Conservation (phyloP, 2,113 vertebrate genomes). For the Cinclus mexicanus region DNA sequence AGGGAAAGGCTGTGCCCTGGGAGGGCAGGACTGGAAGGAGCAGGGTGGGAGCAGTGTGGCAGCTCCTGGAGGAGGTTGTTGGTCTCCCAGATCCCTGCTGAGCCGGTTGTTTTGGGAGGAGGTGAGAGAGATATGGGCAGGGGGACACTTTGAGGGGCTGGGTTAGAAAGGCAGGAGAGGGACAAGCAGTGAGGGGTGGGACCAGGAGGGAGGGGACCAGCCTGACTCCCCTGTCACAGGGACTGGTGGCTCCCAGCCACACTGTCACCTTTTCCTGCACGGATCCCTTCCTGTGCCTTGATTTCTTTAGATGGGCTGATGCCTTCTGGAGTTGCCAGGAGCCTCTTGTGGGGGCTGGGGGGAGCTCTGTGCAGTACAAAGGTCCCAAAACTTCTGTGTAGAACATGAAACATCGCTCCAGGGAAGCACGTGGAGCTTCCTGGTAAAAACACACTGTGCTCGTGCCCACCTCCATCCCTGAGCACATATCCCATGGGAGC, state of each 20-base stretch:
- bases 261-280: neutral
- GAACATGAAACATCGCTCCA: accelerated
- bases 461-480: accelerated
- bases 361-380: neutral
- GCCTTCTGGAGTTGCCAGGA: neutral
- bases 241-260: neutral
- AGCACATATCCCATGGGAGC: accelerated
- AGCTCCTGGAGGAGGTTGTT: accelerated
- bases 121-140: neutral
- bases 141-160: neutral
- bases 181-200: neutral
- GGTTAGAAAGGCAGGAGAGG: neutral
- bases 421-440: neutral
- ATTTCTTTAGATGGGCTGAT: neutral
- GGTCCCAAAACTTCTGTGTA: accelerated
- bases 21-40: neutral
- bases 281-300: neutral
- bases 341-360: accelerated
- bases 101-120: accelerated
- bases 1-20: neutral
- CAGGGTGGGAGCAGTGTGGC: neutral
- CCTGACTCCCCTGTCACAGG: neutral
- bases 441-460: neutral
- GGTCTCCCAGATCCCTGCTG: neutral
- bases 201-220: neutral